Evolutionary conservation across 2,113 vertebrate genomes (phyloP), one percentile per base, ranked within the genome.

Genomic region (Erythrolamprus reginae): DNA sequence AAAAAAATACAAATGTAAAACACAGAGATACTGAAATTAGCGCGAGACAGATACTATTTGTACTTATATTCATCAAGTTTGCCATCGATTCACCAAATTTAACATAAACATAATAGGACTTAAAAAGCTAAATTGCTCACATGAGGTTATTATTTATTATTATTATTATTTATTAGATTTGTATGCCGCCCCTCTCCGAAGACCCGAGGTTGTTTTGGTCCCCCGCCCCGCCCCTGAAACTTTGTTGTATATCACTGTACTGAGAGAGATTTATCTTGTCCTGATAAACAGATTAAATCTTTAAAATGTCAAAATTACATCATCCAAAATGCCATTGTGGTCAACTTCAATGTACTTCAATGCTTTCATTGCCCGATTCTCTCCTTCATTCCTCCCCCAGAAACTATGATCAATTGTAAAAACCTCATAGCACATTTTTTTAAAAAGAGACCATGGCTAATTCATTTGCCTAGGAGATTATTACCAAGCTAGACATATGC

Each of bases 401-500:
- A 83, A 91, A 52, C 21, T 28, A 55, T 38, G 38, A 77, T 10
- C 70, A 83, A 52, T 83, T 83, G 53, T 26, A 83, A 83, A 50
- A 47, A 50, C 70, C 42, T 42, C n/a, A 83, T 6, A 84, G 45
- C 26, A 61, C n/a, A 65, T 58, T 91, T 84, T 84, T 91, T 84
- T 13, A 88, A 91, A 83, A 88, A 91, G 42, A 88, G 65, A 48
- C 86, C 23, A 84, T 28, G 82, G 52, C 70, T 33, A 88, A 58
- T 77, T 91, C 70, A 88, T 91, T 91, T 91, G 90, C 90, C 70
- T 65, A 88, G 86, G 86, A 84, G 90, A 91, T 47, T 61, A 82
- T 91, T 88, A 53, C 86, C 61, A 84, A 88, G 13, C 47, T 61
- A 88, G 86, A 83, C 90, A 91, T 83, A 83, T 91, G 86, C 47